Evolutionary conservation across 30 jellyfish, hydroid and myxozoan species (phyloP).

Genomic region (Sanderia malayensis): DNA sequence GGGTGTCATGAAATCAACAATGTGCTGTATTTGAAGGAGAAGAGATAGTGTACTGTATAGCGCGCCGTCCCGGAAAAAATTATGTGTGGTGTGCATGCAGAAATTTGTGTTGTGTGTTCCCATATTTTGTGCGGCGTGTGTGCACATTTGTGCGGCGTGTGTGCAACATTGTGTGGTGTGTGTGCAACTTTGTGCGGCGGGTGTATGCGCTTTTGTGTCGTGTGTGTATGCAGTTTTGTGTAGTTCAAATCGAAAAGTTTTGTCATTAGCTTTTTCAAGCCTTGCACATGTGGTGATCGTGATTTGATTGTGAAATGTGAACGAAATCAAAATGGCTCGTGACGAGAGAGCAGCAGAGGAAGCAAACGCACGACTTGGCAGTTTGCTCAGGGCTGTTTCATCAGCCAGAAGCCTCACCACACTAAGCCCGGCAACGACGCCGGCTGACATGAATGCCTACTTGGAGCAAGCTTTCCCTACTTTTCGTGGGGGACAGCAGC

Average conservation of each 20-base stretch:
- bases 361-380: background rate
- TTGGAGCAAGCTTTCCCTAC: constrained; percentile 6
- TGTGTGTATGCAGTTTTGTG: constrained; percentile 4
- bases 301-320: too few species aligned
- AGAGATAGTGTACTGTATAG: constrained; percentile 1
- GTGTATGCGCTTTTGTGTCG: background rate
- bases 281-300: too few species aligned
- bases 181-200: background rate
- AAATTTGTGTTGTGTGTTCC: constrained; percentile 3
- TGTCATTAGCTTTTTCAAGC: too few species aligned
- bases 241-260: too few species aligned
- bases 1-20: too few species aligned
- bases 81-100: constrained; percentile 27
- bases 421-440: too few species aligned
- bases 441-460: background rate
- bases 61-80: constrained; percentile 12
- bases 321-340: background rate
- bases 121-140: constrained; percentile 16
- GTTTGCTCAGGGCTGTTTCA: background rate
- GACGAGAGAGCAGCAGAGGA: background rate
- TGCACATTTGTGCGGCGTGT: constrained; percentile 8
- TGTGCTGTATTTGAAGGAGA: too few species aligned
- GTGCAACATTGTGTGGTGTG: background rate
- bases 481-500: background rate
- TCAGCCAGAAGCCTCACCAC: background rate